These are phyloP conservation scores for Syrrhaptes paradoxus DNA, from an alignment of 2,113 vertebrate genomes.

Conservation along the genomic window DNA sequence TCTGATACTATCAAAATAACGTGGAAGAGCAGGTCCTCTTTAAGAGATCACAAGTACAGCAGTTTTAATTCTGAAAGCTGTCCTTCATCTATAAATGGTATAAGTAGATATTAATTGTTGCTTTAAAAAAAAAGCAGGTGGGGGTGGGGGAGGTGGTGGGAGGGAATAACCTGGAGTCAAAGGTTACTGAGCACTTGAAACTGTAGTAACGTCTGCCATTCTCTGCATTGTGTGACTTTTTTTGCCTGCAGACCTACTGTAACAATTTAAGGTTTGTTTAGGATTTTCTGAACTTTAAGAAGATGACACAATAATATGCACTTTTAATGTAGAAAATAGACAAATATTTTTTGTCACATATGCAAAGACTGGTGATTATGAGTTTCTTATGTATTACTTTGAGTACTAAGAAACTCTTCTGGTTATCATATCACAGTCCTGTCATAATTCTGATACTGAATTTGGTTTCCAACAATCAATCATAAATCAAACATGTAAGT, in stretches of 20 bases:
- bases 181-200: not conserved
- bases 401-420: not conserved
- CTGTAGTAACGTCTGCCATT: not conserved
- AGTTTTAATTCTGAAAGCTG: not conserved
- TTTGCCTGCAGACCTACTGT: not conserved
- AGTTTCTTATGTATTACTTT: not conserved
- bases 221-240: not conserved
- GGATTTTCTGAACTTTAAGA: not conserved
- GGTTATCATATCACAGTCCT: not conserved
- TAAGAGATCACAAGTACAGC: not conserved
- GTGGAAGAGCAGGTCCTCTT: not conserved
- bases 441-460: not conserved
- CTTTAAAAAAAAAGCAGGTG: not conserved
- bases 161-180: not conserved
- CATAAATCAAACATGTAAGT: not conserved
- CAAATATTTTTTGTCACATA: not conserved
- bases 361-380: not conserved
- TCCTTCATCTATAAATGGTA: not conserved
- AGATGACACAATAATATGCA: not conserved
- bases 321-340: not conserved
- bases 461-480: not conserved
- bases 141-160: not conserved
- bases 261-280: not conserved
- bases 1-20: not conserved
- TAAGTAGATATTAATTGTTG: not conserved